Evolutionary conservation across 2,113 vertebrate genomes (phyloP), one percentile per base, ranked within the genome.

Genomic region (Nanorana parkeri): DNA sequence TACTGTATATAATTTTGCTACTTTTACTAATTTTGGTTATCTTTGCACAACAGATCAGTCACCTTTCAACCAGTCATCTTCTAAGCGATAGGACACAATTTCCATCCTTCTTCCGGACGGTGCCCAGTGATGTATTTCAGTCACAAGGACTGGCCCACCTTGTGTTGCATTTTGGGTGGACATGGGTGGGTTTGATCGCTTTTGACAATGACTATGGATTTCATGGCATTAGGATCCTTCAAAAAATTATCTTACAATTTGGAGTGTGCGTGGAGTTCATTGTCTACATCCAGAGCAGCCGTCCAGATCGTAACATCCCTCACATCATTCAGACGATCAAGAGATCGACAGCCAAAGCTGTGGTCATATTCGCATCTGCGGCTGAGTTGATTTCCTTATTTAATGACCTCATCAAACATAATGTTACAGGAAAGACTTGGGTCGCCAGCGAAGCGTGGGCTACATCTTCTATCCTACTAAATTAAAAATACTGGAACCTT

Each of bases 41-140:
- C 7, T 68, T 68, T 36, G n/a, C n/a, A 68, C 23, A n/a, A n/a
- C n/a, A 73, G 69, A 56, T 73, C 13, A 73, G 69, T 26, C 23
- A 73, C 17, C 26, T 19, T 21, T 73, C 69, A 26, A 73, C 69
- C 16, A 73, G 69, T 24, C 56, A 51, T 20, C 16, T 73, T 26
- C 51, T 73, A 24, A 73, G 47, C 5, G 69, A 73, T 7, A 73
- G 41, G 20, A 56, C 23, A 20, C 24, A 28, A 1, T 71, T 69
- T 74, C 80, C 56, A 23, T 54, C 58, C 51, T 85, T 75, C 47
- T 75, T 65, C 16, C 80, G 60, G 56, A 78, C 67, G 2, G 65
- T 64, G 16, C 89, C 75, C 83, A 89, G 55, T 78, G 87, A 64
- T 90, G 87, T 86, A n/a, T 66, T 78, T 28, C 84, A 85, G n/a